Evolutionary conservation across 2,113 vertebrate genomes (phyloP).

Genomic region (Paedocypris sp.): DNA sequence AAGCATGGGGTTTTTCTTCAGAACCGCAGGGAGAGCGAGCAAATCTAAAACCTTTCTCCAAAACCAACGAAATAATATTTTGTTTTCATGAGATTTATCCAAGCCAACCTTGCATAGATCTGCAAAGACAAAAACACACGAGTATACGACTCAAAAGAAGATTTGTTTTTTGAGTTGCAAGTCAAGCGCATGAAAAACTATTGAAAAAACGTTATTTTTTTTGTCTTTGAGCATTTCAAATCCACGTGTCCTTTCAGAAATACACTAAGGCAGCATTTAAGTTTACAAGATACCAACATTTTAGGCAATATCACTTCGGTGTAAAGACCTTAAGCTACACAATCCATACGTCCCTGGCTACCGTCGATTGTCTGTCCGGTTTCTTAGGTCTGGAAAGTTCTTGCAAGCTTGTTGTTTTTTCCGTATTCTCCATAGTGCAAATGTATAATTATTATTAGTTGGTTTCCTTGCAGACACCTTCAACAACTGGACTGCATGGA

Average conservation of each 20-base stretch:
- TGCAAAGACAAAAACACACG: constrained; percentile 12
- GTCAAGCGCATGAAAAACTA: constrained; percentile 10
- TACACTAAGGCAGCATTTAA: constrained; percentile 41
- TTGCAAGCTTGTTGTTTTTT: constrained; percentile 36
- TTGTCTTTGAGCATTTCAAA: constrained; percentile 19
- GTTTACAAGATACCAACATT: constrained; percentile 7
- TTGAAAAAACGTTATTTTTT: background rate
- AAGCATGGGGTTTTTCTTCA: too few relatives aligned
- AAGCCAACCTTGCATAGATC: constrained; percentile 39
- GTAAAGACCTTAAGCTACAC: constrained; percentile 3
- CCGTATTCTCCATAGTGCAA: constrained; percentile 41
- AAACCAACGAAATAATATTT: too few relatives aligned
- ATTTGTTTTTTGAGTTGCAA: constrained; percentile 12
- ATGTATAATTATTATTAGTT: constrained; percentile 31
- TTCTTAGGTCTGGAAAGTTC: constrained; percentile 23
- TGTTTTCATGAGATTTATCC: background rate
- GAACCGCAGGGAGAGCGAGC: too few relatives aligned
- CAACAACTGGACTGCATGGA: constrained; percentile 10
- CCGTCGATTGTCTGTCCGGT: constrained; percentile 41
- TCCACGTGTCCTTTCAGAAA: constrained; percentile 23
- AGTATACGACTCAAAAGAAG: constrained; percentile 14
- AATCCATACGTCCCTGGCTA: constrained; percentile 8
- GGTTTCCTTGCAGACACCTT: constrained; percentile 3
- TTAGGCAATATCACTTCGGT: constrained; percentile 25
- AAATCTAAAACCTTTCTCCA: too few relatives aligned